Percentiles rank a stretch among this genome's conserved stretches.
Conservation (phyloP, 2,113 vertebrate genomes). For the Thalassarche chlororhynchos region DNA sequence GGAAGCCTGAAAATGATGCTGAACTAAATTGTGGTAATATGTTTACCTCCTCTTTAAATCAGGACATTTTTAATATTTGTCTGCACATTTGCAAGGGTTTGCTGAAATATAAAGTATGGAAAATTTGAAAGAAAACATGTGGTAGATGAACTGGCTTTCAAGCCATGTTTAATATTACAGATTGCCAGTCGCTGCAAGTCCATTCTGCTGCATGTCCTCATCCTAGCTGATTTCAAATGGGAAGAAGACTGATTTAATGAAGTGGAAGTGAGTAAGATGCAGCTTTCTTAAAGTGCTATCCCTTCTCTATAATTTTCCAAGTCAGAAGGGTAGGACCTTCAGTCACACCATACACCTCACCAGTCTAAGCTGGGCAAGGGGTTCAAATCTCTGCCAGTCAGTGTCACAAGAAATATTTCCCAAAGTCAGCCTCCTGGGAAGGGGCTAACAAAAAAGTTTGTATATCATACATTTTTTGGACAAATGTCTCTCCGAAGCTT, state of each 20-base stretch:
- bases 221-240: not conserved
- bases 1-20: not conserved
- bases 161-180: not conserved
- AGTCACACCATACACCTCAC: no score
- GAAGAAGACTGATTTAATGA: not conserved
- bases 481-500: not conserved
- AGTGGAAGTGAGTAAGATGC: not conserved
- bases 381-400: not conserved
- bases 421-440: not conserved
- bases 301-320: not conserved
- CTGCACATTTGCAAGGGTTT: not conserved
- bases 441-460: not conserved
- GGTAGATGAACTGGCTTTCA: not conserved
- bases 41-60: not conserved
- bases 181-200: not conserved
- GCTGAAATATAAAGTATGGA: not conserved
- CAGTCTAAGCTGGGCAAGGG: not conserved
- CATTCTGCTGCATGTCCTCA: not conserved
- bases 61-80: not conserved
- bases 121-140: not conserved
- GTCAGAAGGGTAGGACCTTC: not conserved
- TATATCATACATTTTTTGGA: not conserved
- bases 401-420: not conserved
- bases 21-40: not conserved
- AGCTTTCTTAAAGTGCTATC: not conserved